A percentile compares a stretch with the other conserved stretches of the same genome.
Evolutionary conservation across 1,140 invertebrate species (phyloP).

Genomic region (Lanistes nyassanus): DNA sequence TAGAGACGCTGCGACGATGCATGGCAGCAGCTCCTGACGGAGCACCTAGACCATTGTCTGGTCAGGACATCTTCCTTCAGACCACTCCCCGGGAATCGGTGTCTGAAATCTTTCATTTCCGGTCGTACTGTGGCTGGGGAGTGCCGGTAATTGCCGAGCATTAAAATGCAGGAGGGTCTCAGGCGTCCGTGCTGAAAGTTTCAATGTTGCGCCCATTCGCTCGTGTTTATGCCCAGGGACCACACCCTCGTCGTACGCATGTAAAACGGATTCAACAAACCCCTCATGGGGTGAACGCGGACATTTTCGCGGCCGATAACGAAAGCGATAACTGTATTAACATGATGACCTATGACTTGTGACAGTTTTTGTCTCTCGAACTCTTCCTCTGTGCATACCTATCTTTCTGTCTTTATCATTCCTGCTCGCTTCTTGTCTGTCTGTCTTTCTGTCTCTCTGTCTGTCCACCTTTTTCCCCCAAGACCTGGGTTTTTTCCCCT

Average conservation of each 20-base stretch:
- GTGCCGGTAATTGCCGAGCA: no score
- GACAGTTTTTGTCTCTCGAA: neutral
- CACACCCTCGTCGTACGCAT: no score
- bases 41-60: neutral
- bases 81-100: neutral
- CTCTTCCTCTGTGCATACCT: neutral
- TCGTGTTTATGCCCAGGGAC: no score
- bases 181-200: no score
- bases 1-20: no score
- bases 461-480: neutral
- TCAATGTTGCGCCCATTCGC: no score
- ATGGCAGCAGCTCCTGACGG: no score
- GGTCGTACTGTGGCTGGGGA: neutral
- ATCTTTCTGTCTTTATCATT: neutral
- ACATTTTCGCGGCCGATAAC: no score
- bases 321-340: neutral
- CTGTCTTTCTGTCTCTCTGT: constrained; percentile 4
- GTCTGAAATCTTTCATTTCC: constrained; percentile 3
- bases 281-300: no score
- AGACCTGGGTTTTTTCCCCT: neutral
- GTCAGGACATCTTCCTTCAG: neutral
- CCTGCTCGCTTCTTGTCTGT: neutral
- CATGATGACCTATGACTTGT: neutral
- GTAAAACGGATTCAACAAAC: no score
- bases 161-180: no score